phyloP scores from a whole-genome alignment of 2,888 invertebrate genomes.

The Eupithecia abbreviata region DNA sequence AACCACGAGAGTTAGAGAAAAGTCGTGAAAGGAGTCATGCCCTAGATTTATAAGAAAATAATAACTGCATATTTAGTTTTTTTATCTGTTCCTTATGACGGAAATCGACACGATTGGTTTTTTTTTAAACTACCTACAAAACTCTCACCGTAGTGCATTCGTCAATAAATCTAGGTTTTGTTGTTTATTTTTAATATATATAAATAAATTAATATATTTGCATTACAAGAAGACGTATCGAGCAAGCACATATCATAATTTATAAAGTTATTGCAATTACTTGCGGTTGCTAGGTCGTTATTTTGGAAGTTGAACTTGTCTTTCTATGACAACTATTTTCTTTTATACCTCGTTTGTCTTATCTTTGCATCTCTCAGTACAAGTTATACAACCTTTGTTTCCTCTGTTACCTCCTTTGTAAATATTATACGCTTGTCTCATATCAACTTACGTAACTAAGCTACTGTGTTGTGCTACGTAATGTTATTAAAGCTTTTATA shows the following conservation, averaged over 20 bases:
- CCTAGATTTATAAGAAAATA: no score
- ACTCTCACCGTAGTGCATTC: neutral
- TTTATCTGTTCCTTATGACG: no score
- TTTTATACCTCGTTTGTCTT: neutral
- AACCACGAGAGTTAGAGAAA: no score
- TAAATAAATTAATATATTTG: no score
- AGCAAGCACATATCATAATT: neutral
- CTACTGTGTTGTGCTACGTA: neutral
- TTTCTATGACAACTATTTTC: neutral
- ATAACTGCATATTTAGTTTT: no score
- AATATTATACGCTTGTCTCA: neutral
- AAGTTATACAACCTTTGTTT: neutral
- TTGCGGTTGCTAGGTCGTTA: neutral
- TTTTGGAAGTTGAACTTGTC: neutral
- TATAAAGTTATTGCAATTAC: neutral
- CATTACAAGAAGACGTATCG: neutral
- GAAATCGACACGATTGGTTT: no score
- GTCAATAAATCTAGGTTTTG: neutral
- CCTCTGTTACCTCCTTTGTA: neutral
- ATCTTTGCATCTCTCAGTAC: neutral
- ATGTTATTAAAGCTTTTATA: conserved; percentile 1
- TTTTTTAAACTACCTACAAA: neutral
- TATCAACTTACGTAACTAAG: neutral
- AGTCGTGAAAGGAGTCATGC: no score
- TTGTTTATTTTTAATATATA: neutral